Evolutionary conservation across 1,140 invertebrate genomes (phyloP), one percentile per base, ranked within the genome.

Genomic region (Lethocerus indicus): DNA sequence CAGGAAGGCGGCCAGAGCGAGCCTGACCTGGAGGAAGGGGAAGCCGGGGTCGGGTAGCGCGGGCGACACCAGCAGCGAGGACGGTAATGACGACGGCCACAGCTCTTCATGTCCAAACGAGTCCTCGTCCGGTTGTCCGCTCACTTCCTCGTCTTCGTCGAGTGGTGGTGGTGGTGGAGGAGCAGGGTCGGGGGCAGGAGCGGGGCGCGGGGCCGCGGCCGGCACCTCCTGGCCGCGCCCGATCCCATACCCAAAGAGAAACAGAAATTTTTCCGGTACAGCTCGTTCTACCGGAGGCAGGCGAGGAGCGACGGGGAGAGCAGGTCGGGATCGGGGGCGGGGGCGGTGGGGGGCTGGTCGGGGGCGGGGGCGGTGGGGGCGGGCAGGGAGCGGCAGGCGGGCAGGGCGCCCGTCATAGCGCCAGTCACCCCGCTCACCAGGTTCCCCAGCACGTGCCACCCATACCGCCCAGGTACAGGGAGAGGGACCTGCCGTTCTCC

Each of bases 211-310:
- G n/a, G n/a, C 71, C 76, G 60, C 72, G 70, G 60, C 18, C 43
- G 52, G 41, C 26, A 21, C 13, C 37, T 20, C 6, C 39, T 40
- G 20, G 54, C 50, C 40, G 47, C 42, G 27, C 51, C 52, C 73
- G 80, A 82, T 64, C 73, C 74, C 58, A 83, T 87, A 71, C 84
- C 82, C 41, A 83, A 83, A 67, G 81, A 84, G 66, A 86, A 85
- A 68, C 81, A 83, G 67, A 85, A 84, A 64, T 85, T 85, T 69
- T 87, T 85, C 71, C 72, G 80, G 63, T 70, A 76, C 59, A 81
- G 78, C 57, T 79, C 77, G 47, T 81, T 82, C 61, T 81, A 82
- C 62, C 48, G 20, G 48, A 36, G 16, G 2, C 26, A 29, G 39
- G 23, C 2, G 65, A 70, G 18, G 67, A 67, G 45, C 71, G 52